Percentiles rank a stretch among this genome's conserved stretches.
These are phyloP conservation scores for Vireo altiloquus DNA, from an alignment of 2,113 vertebrate species.

Conservation along the genomic window DNA sequence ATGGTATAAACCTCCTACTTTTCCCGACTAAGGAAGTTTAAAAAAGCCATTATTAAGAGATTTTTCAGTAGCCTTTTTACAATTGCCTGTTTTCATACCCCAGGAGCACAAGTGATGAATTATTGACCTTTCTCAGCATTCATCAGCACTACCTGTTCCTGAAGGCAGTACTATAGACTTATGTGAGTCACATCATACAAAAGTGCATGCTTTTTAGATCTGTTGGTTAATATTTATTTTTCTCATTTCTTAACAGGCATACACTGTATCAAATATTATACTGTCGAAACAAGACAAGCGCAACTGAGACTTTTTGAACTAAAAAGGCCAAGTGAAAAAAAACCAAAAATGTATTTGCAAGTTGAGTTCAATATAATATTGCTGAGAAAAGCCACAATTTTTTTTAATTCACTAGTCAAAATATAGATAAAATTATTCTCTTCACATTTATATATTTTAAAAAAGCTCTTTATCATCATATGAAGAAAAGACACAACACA, in stretches of 20 bases:
- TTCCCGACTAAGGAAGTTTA: not conserved
- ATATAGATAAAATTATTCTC: not conserved
- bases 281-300: not conserved
- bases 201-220: not conserved
- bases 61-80: not conserved
- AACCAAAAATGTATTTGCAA: not conserved
- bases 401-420: not conserved
- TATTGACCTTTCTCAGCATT: conserved; percentile 26
- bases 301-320: not conserved
- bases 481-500: not conserved
- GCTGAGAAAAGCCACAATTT: not conserved
- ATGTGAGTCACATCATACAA: not conserved
- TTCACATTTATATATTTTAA: not conserved
- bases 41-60: not conserved
- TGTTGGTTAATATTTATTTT: not conserved
- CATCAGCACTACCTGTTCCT: not conserved
- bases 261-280: not conserved
- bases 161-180: not conserved
- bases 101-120: not conserved
- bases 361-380: not conserved
- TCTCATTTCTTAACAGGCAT: not conserved
- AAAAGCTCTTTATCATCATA: not conserved
- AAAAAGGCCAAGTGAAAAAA: not conserved
- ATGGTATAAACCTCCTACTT: not conserved
- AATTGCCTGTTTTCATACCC: not conserved